Evolutionary conservation across 2,113 vertebrate genomes (phyloP).

Genomic region (Thermophis baileyi): DNA sequence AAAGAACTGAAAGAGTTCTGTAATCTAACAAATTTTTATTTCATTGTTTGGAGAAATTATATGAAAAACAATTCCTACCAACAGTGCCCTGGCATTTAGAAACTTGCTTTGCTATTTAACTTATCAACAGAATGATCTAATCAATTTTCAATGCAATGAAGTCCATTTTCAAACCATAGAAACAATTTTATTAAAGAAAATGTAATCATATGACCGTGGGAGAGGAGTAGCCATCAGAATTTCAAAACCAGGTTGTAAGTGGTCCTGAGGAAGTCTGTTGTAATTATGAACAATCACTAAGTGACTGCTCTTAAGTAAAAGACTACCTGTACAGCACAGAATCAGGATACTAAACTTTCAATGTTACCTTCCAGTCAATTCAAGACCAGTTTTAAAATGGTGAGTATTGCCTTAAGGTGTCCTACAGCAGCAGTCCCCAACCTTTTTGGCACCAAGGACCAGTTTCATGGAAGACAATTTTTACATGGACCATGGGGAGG

Average conservation of each 20-base stretch:
- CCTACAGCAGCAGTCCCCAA: too few relatives aligned
- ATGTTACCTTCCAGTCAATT: background rate
- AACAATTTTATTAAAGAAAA: background rate
- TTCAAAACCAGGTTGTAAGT: too few relatives aligned
- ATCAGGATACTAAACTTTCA: background rate
- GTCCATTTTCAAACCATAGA: background rate
- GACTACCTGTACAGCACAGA: too few relatives aligned
- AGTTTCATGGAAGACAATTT: too few relatives aligned
- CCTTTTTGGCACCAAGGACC: too few relatives aligned
- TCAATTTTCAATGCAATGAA: background rate
- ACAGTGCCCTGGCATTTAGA: background rate
- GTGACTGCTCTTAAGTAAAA: too few relatives aligned
- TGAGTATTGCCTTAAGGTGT: too few relatives aligned
- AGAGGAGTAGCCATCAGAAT: too few relatives aligned
- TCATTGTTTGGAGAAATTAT: background rate
- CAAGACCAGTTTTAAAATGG: background rate
- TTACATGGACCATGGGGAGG: too few relatives aligned
- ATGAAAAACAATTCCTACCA: background rate
- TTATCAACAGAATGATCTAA: background rate
- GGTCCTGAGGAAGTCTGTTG: too few relatives aligned
- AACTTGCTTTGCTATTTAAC: background rate
- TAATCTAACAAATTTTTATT: background rate
- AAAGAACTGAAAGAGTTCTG: background rate
- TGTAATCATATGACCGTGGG: too few relatives aligned
- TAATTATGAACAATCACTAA: too few relatives aligned